Conservation (phyloP, 1,140 invertebrate genomes). For the Palaemon carinicauda region DNA sequence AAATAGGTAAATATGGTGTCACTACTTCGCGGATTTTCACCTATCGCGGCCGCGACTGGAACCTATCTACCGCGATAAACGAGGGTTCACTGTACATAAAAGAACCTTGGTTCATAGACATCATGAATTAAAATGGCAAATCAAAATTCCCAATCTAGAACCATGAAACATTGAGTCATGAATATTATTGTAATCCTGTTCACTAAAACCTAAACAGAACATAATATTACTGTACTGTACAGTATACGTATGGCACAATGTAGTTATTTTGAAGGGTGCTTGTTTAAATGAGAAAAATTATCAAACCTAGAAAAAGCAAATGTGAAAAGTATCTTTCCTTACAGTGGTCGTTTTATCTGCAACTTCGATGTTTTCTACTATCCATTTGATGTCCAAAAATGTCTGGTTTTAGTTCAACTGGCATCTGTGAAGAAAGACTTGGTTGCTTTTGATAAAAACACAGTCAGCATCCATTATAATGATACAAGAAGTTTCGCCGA, state of each 20-base stretch:
- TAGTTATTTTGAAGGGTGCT: background rate
- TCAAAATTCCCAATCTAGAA: no score
- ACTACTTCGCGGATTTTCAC: no score
- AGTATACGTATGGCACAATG: background rate
- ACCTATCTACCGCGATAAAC: no score
- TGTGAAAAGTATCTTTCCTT: background rate
- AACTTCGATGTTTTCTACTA: slow-evolving; percentile 42
- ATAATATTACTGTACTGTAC: no score
- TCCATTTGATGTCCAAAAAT: slow-evolving; percentile 18
- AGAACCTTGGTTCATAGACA: no score
- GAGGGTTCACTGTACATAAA: no score
- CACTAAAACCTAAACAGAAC: no score
- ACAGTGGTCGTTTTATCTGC: slow-evolving; percentile 33
- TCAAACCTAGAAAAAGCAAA: background rate
- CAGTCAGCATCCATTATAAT: background rate
- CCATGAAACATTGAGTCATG: no score
- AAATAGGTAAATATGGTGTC: no score
- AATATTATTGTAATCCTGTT: no score
- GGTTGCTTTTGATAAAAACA: background rate
- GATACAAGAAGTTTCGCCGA: slow-evolving; percentile 17
- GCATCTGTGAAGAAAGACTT: background rate
- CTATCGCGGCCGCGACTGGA: no score
- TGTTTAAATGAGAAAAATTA: background rate
- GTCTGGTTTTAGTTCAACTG: slow-evolving; percentile 13
- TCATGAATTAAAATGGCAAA: no score